Conservation (phyloP, 1,140 invertebrate species). For the Drosophila trapezifrons region DNA sequence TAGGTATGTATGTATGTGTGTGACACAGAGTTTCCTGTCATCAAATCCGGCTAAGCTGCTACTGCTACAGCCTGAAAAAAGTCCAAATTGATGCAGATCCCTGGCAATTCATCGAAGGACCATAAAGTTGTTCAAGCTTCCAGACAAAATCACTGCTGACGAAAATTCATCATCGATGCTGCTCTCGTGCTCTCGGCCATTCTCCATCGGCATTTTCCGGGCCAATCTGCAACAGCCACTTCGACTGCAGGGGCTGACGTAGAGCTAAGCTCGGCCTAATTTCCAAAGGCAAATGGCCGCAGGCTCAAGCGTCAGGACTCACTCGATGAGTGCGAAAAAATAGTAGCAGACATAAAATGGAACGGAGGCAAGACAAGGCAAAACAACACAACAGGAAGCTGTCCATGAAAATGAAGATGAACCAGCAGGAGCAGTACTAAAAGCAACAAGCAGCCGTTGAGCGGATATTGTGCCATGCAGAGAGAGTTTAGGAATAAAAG, state of each 20-base stretch:
- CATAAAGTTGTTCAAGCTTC: constrained; percentile 28
- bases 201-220: constrained; percentile 11
- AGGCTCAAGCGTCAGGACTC: constrained; percentile 24
- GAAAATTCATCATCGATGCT: constrained; percentile 49
- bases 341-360: constrained; percentile 35
- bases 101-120: constrained; percentile 41
- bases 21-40: constrained; percentile 5
- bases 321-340: constrained; percentile 28
- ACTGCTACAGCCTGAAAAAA: constrained; percentile 8
- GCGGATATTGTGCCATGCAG: constrained; percentile 64
- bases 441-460: constrained; percentile 33
- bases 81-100: constrained; percentile 19
- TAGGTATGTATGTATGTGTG: background rate
- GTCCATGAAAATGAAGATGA: constrained; percentile 53
- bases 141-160: constrained; percentile 33
- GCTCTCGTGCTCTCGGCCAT: background rate
- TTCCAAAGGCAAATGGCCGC: constrained; percentile 64
- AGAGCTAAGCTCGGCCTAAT: constrained; percentile 64
- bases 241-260: constrained; percentile 41
- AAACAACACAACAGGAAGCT: constrained; percentile 51
- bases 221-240: constrained; percentile 34
- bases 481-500: too few species aligned
- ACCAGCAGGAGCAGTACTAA: constrained; percentile 39
- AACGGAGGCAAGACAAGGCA: constrained; percentile 19
- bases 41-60: constrained; percentile 40